These are phyloP conservation scores for Cyrtodaria siliqua DNA, from an alignment of 2,888 invertebrate species.

Conservation along the genomic window DNA sequence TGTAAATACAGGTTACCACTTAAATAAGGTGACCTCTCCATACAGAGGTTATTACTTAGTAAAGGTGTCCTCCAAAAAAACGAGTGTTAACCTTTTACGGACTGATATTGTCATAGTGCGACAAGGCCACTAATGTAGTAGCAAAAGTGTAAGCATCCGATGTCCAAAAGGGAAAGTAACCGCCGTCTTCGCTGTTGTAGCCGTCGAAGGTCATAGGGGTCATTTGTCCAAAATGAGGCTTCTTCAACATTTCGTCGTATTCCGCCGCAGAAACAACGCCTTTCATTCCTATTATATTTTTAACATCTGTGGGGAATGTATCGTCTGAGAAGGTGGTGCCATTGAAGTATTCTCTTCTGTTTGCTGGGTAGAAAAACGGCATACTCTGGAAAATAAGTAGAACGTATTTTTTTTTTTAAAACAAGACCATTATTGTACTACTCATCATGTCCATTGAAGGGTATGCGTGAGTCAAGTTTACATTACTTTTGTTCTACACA, in stretches of 20 bases:
- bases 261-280: constrained; percentile 53
- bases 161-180: constrained; percentile 73
- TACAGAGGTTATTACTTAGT: no score
- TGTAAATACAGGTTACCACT: no score
- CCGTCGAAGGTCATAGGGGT: constrained; percentile 71
- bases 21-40: no score
- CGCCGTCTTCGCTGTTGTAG: constrained; percentile 61
- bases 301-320: constrained; percentile 38
- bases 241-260: constrained; percentile 61
- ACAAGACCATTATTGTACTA: no score
- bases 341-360: constrained; percentile 67
- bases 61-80: no score
- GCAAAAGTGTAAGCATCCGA: constrained; percentile 71
- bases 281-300: constrained; percentile 63
- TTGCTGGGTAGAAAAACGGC: constrained; percentile 70
- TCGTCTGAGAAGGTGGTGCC: constrained; percentile 57
- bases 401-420: no score
- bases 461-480: no score
- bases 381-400: constrained; percentile 62
- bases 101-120: constrained; percentile 59
- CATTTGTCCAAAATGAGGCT: constrained; percentile 63
- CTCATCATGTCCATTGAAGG: no score
- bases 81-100: no score
- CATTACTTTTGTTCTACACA: no score
- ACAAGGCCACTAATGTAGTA: constrained; percentile 61